A percentile compares a stretch with the other conserved stretches of the same genome.
phyloP scores from a whole-genome alignment of 2,113 vertebrate species.

The Pitta sordida region DNA sequence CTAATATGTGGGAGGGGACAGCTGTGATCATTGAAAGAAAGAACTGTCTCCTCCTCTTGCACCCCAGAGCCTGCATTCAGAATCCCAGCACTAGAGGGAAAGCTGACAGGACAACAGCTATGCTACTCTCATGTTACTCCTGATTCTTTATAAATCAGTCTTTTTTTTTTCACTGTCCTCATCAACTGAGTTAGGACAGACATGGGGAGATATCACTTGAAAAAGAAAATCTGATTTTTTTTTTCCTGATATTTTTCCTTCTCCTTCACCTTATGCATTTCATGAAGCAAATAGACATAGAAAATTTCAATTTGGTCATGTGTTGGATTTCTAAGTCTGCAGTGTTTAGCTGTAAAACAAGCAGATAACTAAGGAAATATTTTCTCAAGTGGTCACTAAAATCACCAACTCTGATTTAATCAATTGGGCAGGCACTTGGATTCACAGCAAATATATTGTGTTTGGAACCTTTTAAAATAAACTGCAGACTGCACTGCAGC shows the following conservation, averaged over 20 bases:
- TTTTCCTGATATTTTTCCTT: not conserved
- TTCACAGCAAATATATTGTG: not conserved
- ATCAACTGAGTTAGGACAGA: not conserved
- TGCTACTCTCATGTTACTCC: not conserved
- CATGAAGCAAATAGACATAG: not conserved
- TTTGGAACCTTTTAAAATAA: not conserved
- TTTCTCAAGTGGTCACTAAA: not conserved
- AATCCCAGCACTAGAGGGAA: not conserved
- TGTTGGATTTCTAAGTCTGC: not conserved
- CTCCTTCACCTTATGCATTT: fast-evolving
- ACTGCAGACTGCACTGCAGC: not conserved
- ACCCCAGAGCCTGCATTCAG: not conserved
- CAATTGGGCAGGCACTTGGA: not conserved
- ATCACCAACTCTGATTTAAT: not conserved
- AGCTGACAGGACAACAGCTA: not conserved
- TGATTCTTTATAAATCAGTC: not conserved
- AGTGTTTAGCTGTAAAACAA: not conserved
- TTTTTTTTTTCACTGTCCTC: not conserved
- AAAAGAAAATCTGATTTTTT: not conserved
- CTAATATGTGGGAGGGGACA: not conserved
- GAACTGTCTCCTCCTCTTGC: not conserved
- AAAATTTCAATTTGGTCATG: not conserved
- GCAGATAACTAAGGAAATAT: not conserved
- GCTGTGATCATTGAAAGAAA: not conserved
- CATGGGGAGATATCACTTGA: not conserved